These are phyloP conservation scores for Hippopotamyrus pictus DNA, from an alignment of 2,797 vertebrate species.

Conservation along the genomic window DNA sequence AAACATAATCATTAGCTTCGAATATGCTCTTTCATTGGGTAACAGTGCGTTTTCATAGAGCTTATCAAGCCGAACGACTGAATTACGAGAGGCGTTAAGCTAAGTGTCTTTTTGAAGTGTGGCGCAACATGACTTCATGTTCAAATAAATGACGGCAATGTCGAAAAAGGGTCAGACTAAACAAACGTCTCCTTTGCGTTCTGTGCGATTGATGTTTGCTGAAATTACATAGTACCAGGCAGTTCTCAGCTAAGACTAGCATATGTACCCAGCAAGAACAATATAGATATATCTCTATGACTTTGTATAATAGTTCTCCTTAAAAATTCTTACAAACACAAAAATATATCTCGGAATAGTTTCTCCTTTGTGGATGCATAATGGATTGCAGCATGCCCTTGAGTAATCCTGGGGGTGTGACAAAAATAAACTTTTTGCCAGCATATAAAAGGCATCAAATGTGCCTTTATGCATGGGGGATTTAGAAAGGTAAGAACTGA, in stretches of 20 bases:
- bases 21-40: not conserved
- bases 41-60: not conserved
- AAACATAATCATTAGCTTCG: not conserved
- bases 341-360: not conserved
- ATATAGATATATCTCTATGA: not conserved
- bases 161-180: not conserved
- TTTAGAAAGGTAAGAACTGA: not conserved
- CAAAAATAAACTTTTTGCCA: not conserved
- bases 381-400: not conserved
- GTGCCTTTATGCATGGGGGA: not conserved
- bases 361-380: not conserved
- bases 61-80: not conserved
- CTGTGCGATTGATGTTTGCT: not conserved
- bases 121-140: not conserved
- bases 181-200: not conserved
- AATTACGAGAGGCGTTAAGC: not conserved
- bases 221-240: not conserved
- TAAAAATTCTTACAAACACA: not conserved
- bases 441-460: not conserved
- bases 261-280: not conserved
- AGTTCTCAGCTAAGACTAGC: not conserved
- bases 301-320: not conserved
- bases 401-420: not conserved
- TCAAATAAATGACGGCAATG: not conserved
- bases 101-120: not conserved